Percentiles rank a stretch among this genome's conserved stretches.
Conservation (phyloP, 1,140 invertebrate species). For the Maniola jurtina region DNA sequence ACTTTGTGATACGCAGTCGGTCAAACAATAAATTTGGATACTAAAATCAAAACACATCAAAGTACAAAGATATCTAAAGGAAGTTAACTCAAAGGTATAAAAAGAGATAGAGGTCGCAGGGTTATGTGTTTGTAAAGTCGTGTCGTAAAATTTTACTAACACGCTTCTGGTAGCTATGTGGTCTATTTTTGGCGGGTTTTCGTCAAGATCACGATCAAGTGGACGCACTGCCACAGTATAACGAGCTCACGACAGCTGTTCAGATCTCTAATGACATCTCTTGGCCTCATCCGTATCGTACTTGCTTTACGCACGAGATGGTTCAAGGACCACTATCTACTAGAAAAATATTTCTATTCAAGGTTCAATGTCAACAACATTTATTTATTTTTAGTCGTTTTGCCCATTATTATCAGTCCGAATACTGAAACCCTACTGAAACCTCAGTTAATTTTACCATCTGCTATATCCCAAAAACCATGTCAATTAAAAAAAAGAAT, state of each 20-base stretch:
- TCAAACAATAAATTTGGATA: too few species aligned
- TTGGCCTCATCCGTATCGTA: neutral
- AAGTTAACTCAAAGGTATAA: neutral
- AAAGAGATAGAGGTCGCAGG: neutral
- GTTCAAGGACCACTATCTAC: neutral
- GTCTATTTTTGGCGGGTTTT: conserved; percentile 10
- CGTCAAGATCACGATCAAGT: conserved; percentile 36
- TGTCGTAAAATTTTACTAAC: conserved; percentile 9
- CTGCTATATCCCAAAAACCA: too few species aligned
- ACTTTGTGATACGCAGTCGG: too few species aligned
- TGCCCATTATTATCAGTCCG: too few species aligned
- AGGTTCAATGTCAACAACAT: neutral
- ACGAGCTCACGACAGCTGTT: conserved; percentile 24
- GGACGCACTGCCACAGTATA: conserved; percentile 28
- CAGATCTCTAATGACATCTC: conserved; percentile 16
- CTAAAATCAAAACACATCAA: too few species aligned
- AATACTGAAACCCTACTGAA: too few species aligned
- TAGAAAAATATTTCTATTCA: neutral
- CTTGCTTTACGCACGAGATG: neutral
- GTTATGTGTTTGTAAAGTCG: conserved; percentile 4
- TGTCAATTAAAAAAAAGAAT: too few species aligned
- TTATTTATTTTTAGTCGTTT: too few species aligned
- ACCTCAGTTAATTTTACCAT: too few species aligned
- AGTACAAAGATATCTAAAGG: neutral
- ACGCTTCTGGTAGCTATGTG: neutral